Conservation (phyloP, 2,888 invertebrate genomes). For the Sphaeridia pumilis region DNA sequence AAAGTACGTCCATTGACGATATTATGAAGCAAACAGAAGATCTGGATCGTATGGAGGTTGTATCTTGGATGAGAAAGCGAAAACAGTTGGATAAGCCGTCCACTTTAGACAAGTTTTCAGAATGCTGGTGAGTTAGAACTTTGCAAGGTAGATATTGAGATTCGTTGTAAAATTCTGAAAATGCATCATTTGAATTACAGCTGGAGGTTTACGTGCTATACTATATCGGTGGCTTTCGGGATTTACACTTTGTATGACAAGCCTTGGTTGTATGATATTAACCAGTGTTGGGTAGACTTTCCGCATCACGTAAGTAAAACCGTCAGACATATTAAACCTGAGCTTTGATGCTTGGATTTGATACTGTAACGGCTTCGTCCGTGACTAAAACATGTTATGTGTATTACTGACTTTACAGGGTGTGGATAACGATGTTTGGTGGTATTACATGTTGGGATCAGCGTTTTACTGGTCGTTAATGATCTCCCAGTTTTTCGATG, state of each 20-base stretch:
- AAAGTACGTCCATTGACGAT: slow-evolving; percentile 5
- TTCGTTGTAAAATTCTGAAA: background rate
- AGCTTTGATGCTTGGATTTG: background rate
- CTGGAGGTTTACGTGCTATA: slow-evolving; percentile 78
- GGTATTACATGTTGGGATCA: slow-evolving; percentile 92
- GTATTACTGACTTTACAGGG: slow-evolving; percentile 6
- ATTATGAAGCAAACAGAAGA: slow-evolving; percentile 61
- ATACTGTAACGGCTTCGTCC: background rate
- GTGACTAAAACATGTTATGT: background rate
- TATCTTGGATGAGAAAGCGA: slow-evolving; percentile 78
- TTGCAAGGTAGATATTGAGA: no score
- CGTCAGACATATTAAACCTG: background rate
- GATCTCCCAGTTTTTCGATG: slow-evolving; percentile 85
- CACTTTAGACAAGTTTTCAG: slow-evolving; percentile 79
- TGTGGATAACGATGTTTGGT: slow-evolving; percentile 60
- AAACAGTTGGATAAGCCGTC: slow-evolving; percentile 78
- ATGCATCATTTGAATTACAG: slow-evolving; percentile 31
- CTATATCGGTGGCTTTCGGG: slow-evolving; percentile 68
- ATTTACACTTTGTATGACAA: slow-evolving; percentile 74
- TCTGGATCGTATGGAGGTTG: slow-evolving; percentile 72
- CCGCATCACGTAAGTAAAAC: slow-evolving; percentile 55
- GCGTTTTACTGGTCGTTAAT: slow-evolving; percentile 92
- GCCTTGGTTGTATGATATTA: slow-evolving; percentile 84
- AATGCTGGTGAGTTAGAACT: slow-evolving; percentile 43
- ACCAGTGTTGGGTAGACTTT: slow-evolving; percentile 66